Conservation (phyloP, 1,140 invertebrate species). For the Rhyacophila brunnea region DNA sequence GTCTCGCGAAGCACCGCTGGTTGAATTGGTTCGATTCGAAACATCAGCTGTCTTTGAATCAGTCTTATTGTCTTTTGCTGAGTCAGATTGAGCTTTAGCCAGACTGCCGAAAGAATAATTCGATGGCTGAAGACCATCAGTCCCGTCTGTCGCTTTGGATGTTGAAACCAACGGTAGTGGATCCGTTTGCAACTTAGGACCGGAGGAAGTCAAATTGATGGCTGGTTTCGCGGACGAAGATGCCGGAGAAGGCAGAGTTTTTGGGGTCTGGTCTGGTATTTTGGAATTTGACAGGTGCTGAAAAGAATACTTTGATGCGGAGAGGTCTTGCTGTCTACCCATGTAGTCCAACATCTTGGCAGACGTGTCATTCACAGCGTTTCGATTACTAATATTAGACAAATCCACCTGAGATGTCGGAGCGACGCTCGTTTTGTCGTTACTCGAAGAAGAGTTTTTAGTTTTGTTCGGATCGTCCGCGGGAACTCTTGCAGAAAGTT, state of each 20-base stretch:
- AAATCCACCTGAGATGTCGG: constrained; percentile 10
- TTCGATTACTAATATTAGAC: constrained; percentile 8
- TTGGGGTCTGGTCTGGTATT: constrained; percentile 26
- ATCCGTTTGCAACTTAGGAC: constrained; percentile 25
- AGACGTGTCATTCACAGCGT: constrained; percentile 6
- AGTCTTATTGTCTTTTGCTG: constrained; percentile 24
- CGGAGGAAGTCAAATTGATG: constrained; percentile 17
- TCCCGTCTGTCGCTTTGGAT: constrained; percentile 20
- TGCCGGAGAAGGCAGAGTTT: constrained; percentile 21
- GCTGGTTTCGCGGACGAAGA: constrained; percentile 15
- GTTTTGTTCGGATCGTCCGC: constrained; percentile 39
- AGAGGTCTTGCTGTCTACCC: constrained; percentile 25
- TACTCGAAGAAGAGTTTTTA: constrained; percentile 15
- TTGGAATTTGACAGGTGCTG: constrained; percentile 30
- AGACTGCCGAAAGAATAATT: constrained; percentile 26
- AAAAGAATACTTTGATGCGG: constrained; percentile 29
- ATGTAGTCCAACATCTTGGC: constrained; percentile 29
- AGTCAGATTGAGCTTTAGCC: constrained; percentile 24
- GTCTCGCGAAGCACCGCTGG: not conserved
- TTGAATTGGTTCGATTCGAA: constrained; percentile 19
- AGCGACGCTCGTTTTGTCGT: constrained; percentile 23
- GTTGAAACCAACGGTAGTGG: constrained; percentile 19
- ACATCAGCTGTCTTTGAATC: constrained; percentile 18
- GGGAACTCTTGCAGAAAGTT: constrained; percentile 63
- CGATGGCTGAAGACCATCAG: constrained; percentile 15